These are phyloP conservation scores for Philantomba maxwellii DNA, from an alignment of 2,113 vertebrate genomes.

Conservation along the genomic window DNA sequence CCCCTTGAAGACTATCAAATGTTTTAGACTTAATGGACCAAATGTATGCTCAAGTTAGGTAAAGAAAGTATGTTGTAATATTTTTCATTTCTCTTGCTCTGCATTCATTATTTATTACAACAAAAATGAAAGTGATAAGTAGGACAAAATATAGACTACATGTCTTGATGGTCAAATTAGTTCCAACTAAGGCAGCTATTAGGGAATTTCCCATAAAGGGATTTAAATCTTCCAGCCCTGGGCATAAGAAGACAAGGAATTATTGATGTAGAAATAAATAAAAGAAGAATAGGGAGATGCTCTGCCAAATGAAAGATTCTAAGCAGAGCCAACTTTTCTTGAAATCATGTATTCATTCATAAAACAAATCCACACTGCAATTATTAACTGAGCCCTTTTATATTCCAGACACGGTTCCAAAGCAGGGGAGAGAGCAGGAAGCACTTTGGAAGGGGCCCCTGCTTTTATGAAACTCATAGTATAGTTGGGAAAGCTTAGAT, in stretches of 20 bases:
- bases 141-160: not conserved
- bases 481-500: not conserved
- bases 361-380: conserved; percentile 15
- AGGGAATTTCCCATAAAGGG: conserved; percentile 21
- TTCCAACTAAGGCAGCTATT: conserved; percentile 15
- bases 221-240: not conserved
- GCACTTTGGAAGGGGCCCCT: not conserved
- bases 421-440: not conserved
- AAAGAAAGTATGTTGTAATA: not conserved
- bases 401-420: not conserved
- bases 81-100: not conserved
- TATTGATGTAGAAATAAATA: conserved; percentile 39
- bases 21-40: not conserved
- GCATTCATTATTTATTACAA: not conserved
- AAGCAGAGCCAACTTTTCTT: conserved; percentile 18
- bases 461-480: not conserved
- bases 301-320: conserved; percentile 28
- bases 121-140: not conserved
- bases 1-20: conserved; percentile 36
- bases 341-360: conserved; percentile 44
- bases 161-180: not conserved
- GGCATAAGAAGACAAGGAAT: not conserved
- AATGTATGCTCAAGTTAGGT: not conserved
- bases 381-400: conserved; percentile 12
- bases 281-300: conserved; percentile 14